These are phyloP conservation scores for Timema podura DNA, from an alignment of 2,888 invertebrate species.

Conservation along the genomic window DNA sequence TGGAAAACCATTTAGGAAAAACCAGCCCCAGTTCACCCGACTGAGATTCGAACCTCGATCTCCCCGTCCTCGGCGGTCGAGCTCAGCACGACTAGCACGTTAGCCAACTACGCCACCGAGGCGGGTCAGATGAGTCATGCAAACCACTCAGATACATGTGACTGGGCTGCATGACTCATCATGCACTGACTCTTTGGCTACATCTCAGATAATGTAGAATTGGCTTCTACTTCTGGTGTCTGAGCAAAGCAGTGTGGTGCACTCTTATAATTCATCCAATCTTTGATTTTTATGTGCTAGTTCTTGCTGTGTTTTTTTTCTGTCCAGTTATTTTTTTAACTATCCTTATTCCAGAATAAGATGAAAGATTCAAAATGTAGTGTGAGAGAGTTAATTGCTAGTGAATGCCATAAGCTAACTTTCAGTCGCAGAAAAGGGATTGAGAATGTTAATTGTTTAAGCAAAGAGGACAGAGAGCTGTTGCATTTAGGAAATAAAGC, in stretches of 20 bases:
- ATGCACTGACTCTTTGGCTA: not conserved
- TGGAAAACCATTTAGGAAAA: no score
- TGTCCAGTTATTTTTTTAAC: no score
- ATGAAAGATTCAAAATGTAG: slow-evolving; percentile 2
- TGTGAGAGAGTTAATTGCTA: not conserved
- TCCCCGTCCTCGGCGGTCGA: no score
- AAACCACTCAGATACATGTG: not conserved
- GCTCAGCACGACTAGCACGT: no score
- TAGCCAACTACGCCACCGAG: no score
- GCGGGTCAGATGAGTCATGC: not conserved
- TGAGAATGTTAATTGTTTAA: not conserved
- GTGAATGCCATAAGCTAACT: slow-evolving; percentile 8
- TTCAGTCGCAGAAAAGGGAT: not conserved
- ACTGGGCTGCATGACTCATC: slow-evolving; percentile 1
- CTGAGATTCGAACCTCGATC: no score
- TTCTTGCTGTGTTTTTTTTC: not conserved
- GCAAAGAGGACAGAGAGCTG: not conserved
- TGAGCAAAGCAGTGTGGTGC: not conserved
- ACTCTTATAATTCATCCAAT: not conserved
- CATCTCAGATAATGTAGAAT: not conserved
- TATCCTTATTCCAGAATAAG: no score
- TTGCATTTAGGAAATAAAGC: not conserved
- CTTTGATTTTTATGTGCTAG: not conserved
- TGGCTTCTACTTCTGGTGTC: not conserved
- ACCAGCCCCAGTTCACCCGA: no score